phyloP scores from a whole-genome alignment of 2,113 vertebrate species.

The Megalops atlanticus region DNA sequence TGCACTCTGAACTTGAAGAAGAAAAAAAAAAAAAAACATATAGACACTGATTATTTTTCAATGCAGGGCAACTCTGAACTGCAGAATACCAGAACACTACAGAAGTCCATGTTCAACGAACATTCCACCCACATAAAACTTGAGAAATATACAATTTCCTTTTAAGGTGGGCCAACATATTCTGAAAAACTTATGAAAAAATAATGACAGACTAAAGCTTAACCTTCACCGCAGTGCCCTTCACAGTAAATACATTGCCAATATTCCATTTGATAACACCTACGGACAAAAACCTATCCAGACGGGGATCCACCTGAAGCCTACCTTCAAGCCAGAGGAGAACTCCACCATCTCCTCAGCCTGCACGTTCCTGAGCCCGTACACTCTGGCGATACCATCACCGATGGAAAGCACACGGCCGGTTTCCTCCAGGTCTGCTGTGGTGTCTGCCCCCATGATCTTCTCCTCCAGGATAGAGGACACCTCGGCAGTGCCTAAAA shows the following conservation, averaged over 20 bases:
- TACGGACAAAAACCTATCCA: not conserved
- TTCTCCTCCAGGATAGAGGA: conserved; percentile 96
- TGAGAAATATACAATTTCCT: not conserved
- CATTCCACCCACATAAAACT: too few relatives aligned
- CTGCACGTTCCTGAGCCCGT: conserved; percentile 93
- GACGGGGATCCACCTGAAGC: not conserved
- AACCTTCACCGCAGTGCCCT: too few relatives aligned
- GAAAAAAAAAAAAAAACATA: not conserved
- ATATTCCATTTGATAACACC: too few relatives aligned
- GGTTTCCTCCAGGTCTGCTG: conserved; percentile 91
- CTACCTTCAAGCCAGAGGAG: conserved; percentile 94
- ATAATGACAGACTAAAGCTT: too few relatives aligned
- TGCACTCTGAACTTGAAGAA: not conserved
- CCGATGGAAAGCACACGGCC: conserved; percentile 96
- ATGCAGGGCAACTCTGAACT: not conserved
- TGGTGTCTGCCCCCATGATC: conserved; percentile 89
- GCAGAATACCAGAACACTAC: too few relatives aligned
- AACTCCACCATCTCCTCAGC: conserved; percentile 99
- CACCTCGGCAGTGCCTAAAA: conserved; percentile 88
- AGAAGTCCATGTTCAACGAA: not conserved
- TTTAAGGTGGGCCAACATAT: not conserved
- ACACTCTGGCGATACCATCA: conserved; percentile 96
- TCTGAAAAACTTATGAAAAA: not conserved
- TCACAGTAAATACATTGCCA: too few relatives aligned
- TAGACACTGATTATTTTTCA: not conserved